Base-by-base conservation (phyloP, 2,888 invertebrate species). In the Ethmia dodecea region DNA sequence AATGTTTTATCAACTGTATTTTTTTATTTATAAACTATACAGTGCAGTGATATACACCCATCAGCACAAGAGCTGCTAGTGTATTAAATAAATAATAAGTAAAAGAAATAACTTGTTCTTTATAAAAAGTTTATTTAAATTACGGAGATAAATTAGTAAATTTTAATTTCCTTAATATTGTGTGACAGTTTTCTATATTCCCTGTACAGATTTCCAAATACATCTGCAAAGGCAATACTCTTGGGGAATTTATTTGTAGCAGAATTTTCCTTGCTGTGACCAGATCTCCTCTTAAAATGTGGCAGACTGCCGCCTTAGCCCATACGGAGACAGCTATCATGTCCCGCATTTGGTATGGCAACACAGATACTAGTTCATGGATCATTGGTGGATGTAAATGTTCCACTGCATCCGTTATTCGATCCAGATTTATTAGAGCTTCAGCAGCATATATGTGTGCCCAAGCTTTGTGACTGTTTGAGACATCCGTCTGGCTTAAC, bases 371-470 rank as follows among this genome's bases (percentile, higher is more conserved):
- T 6, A 86, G 59, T 20, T 86, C 83, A 51, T 86, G 84, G 29
- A 94, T 89, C 70, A 91, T 90, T 31, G 92, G 91, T 1, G 92
- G 93, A 55, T 95, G 94, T 31, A 98, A 83, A 73, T 95, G 92
- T 37, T 93, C 91, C 8, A 95, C 88, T 1, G 97, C 97, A 70
- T 97, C 96, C 1, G 90, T 84, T 46, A 95, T 91, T 74, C 91
- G 90, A 62, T 97, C 94, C 62, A 95, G 79, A 53, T 93, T 89
- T 33, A 97, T 91, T 8, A 95, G 81, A 14, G 96, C 93, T 78
- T 98, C 97, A 0, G 96, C 96, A 32, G 94, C 93, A 71, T 98
- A 98, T 54, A 97, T 89, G 70, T 95, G 94, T 0, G 92, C 96
- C 55, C 97, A 86, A 50, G 95, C 89, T 69, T 93, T 93, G 47